These are phyloP conservation scores for Kuschelorhynchus macadamiae DNA, from an alignment of 2,888 invertebrate species.

Conservation along the genomic window DNA sequence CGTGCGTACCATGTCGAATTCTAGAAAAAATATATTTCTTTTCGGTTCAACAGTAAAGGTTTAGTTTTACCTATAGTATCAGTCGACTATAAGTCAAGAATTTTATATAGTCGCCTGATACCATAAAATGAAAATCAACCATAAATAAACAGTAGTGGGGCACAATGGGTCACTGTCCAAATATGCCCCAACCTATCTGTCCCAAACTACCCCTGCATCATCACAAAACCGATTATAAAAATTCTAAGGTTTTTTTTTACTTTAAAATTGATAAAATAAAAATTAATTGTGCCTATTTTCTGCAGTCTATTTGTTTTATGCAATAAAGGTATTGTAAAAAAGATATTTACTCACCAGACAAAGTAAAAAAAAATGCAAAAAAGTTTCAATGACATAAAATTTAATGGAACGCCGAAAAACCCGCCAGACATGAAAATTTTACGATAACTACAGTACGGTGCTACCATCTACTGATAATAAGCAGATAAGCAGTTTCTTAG, in stretches of 20 bases:
- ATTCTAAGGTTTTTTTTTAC: constrained; percentile 7
- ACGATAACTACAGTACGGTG: background rate
- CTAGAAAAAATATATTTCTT: constrained; percentile 2
- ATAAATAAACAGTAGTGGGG: background rate
- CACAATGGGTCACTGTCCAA: constrained; percentile 10
- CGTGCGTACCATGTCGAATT: constrained; percentile 10
- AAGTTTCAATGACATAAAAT: background rate
- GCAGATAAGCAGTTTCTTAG: too few relatives aligned
- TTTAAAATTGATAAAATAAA: constrained; percentile 8
- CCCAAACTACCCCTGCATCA: constrained; percentile 8
- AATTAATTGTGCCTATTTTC: background rate
- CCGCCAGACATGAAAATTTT: constrained; percentile 1
- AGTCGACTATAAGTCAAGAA: background rate
- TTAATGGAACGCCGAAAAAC: constrained; percentile 1
- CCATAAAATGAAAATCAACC: background rate
- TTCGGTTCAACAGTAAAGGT: too few relatives aligned
- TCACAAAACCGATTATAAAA: constrained; percentile 4
- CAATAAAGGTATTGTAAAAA: constrained; percentile 7
- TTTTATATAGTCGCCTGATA: too few relatives aligned
- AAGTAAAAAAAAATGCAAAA: constrained; percentile 10
- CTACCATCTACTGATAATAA: background rate
- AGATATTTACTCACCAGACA: constrained; percentile 9
- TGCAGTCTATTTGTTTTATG: constrained; percentile 7
- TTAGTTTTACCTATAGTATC: too few relatives aligned
- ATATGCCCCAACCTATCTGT: constrained; percentile 7